phyloP scores from a whole-genome alignment of 2,797 vertebrate species.

The Molossus alvarezi region DNA sequence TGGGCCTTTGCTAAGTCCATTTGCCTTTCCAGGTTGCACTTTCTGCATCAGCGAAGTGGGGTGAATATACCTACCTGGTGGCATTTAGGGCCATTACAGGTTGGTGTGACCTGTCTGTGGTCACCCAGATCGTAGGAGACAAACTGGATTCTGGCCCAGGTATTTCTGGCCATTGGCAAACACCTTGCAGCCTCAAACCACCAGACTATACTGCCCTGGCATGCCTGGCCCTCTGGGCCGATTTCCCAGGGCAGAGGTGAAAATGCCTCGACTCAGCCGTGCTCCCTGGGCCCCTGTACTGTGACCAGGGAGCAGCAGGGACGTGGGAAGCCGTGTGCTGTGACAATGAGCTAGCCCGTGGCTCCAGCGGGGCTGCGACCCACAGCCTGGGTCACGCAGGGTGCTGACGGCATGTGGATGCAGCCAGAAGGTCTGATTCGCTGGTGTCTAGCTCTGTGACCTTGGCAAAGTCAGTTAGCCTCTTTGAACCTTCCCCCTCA shows the following conservation, averaged over 20 bases:
- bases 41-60: neutral
- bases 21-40: neutral
- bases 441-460: neutral
- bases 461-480: neutral
- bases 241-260: neutral
- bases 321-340: neutral
- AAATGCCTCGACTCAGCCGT: fast-evolving
- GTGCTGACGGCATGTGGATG: fast-evolving
- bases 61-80: neutral
- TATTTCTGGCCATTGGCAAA: fast-evolving
- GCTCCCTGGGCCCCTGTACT: fast-evolving
- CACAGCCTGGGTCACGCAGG: fast-evolving
- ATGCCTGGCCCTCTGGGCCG: fast-evolving
- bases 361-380: fast-evolving
- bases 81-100: neutral
- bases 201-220: fast-evolving
- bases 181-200: neutral
- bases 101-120: fast-evolving
- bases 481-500: neutral
- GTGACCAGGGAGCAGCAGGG: neutral
- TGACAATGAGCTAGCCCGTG: fast-evolving
- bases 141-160: neutral
- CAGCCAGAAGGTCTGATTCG: neutral
- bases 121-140: neutral
- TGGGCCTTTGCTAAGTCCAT: fast-evolving